Percentiles rank a stretch among this genome's conserved stretches.
Evolutionary conservation across 30 jellyfish, hydroid and myxozoan genomes (phyloP).

Genomic region (Haliclystus octoradiatus): DNA sequence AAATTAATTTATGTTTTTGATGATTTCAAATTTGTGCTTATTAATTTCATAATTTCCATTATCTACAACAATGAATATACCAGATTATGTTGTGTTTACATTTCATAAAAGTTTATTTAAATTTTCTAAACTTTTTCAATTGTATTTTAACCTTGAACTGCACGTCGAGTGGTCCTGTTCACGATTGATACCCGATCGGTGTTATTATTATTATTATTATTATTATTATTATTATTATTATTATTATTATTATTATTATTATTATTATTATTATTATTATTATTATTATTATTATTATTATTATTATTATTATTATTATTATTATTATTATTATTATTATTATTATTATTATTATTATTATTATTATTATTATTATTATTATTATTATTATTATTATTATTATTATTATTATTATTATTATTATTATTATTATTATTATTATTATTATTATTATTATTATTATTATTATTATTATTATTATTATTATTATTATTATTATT

Average conservation of each 20-base stretch:
- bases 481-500: neutral
- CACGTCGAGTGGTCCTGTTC: too few relatives aligned
- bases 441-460: neutral
- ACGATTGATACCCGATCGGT: too few relatives aligned
- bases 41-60: too few relatives aligned
- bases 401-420: neutral
- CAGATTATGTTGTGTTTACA: too few relatives aligned
- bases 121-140: too few relatives aligned
- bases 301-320: neutral
- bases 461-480: neutral
- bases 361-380: neutral
- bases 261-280: neutral
- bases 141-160: too few relatives aligned
- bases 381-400: neutral
- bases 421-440: neutral
- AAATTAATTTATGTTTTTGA: too few relatives aligned
- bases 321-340: neutral
- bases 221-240: neutral
- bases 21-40: too few relatives aligned
- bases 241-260: neutral
- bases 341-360: neutral
- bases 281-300: neutral
- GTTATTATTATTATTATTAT: neutral
- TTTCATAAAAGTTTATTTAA: too few relatives aligned
- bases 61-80: too few relatives aligned